phyloP scores from a whole-genome alignment of 2,888 invertebrate species.

The Chrysotoxum bicinctum region DNA sequence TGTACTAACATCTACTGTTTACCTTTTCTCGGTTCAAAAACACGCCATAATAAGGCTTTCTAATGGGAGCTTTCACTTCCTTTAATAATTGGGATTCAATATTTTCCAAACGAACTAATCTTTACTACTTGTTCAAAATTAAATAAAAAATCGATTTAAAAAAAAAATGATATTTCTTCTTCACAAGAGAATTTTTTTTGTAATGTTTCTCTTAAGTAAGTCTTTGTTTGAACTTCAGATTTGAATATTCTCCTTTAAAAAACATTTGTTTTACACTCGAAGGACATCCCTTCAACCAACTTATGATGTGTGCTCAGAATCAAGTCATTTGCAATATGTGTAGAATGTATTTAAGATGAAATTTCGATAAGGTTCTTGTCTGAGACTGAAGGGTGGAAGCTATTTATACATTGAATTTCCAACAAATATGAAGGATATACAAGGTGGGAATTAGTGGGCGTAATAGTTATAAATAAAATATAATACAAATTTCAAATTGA shows the following conservation, averaged over 20 bases:
- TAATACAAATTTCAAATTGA: not conserved
- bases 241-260: not conserved
- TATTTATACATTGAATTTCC: not conserved
- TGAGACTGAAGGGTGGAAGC: not conserved
- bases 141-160: not conserved
- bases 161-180: not conserved
- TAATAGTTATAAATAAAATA: not conserved
- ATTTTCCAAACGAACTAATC: slow-evolving; percentile 39
- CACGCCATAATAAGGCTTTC: not conserved
- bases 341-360: not conserved
- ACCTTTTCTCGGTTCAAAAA: slow-evolving; percentile 6
- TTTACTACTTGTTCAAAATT: not conserved
- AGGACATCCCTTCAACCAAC: slow-evolving; percentile 7
- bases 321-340: not conserved
- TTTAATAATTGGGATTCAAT: slow-evolving; percentile 36
- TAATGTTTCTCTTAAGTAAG: not conserved
- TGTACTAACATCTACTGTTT: not conserved
- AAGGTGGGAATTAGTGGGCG: not conserved
- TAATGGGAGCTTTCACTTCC: not conserved
- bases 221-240: not conserved
- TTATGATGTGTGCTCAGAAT: not conserved
- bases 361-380: not conserved
- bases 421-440: not conserved
- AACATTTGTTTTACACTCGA: not conserved
- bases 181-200: not conserved